Evolutionary conservation across 2,888 invertebrate species (phyloP), one percentile per base, ranked within the genome.

Genomic region (Criorhina ranunculi): DNA sequence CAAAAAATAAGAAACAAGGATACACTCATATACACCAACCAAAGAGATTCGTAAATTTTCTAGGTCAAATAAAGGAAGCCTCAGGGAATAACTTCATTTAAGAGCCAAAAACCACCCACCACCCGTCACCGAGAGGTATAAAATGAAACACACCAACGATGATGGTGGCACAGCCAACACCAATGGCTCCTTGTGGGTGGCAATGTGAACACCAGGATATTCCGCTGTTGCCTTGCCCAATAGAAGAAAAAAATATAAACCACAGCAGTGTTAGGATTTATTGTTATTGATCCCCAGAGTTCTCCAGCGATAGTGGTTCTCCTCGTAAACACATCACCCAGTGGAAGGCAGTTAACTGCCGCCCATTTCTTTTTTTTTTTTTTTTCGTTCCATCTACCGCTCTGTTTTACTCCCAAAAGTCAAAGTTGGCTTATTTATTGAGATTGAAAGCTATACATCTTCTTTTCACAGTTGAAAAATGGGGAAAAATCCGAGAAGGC

Each of bases 401-500:
- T 53, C 37, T 53, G 53, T 60, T 70, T 60, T 66, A 19, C 53
- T 76, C 46, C 80, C 80, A 75, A 80, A 76, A 80, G 80, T 80
- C 75, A 80, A 85, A 80, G 76, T 85, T 79, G 80, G 70, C 80
- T 85, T 85, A 85, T 85, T 85, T 85, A 85, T 85, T 85, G 80
- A 80, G 85, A 85, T 85, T 85, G 85, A 85, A 85, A 53, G 80
- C 85, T 76, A 85, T 85, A 85, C 85, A 60, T 85, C 85, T 85
- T 85, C 85, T 75, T 76, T 79, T 76, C 66, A 69, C 64, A 59
- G 35, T 69, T 83, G 66, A 70, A 78, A 83, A 78, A 78, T 70
- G 66, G 66, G 19, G 46, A 78, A 59, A 69, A 42, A 59, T 40
- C 29, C 55, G 49, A 19, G 53, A 12, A 31, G 70, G 17, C 15